A percentile compares a stretch with the other conserved stretches of the same genome.
These are phyloP conservation scores for Percopsis transmontana DNA, from an alignment of 2,113 vertebrate genomes.

Conservation along the genomic window DNA sequence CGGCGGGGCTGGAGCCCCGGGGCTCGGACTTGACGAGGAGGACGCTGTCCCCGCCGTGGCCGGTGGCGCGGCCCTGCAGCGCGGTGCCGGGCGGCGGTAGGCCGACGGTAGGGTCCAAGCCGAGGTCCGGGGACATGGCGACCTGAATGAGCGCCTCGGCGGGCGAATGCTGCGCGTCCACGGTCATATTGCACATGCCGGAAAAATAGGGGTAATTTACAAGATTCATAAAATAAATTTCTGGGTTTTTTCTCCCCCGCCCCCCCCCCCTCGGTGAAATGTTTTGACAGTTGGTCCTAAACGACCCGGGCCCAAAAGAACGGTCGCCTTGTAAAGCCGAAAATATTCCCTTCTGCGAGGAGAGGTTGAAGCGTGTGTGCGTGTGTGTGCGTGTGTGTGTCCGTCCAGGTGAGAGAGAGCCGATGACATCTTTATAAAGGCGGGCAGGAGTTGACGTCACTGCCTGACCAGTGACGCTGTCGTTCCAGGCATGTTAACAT, in stretches of 20 bases:
- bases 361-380: conserved; percentile 9
- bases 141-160: conserved; percentile 76
- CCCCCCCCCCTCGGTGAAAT: conserved; percentile 28
- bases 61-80: conserved; percentile 67
- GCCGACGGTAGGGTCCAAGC: conserved; percentile 78
- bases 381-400: conserved; percentile 41
- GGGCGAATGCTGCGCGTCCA: conserved; percentile 75
- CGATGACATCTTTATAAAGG: conserved; percentile 76
- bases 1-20: conserved; percentile 64
- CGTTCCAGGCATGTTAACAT: neutral
- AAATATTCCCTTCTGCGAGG: conserved; percentile 12
- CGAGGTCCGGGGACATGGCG: conserved; percentile 74
- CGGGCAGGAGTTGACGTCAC: conserved; percentile 69
- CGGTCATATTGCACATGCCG: conserved; percentile 84
- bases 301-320: neutral
- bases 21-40: conserved; percentile 81
- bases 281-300: conserved; percentile 10
- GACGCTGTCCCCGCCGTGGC: conserved; percentile 69
- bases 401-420: conserved; percentile 76
- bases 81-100: conserved; percentile 62
- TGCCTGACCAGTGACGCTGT: conserved; percentile 51
- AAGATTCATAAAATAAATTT: conserved; percentile 83
- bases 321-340: conserved; percentile 10
- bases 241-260: neutral
- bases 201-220: conserved; percentile 80